A percentile compares a stretch with the other conserved stretches of the same genome.
Conservation (phyloP, 2,797 vertebrate species). For the Hylomyscus alleni region DNA sequence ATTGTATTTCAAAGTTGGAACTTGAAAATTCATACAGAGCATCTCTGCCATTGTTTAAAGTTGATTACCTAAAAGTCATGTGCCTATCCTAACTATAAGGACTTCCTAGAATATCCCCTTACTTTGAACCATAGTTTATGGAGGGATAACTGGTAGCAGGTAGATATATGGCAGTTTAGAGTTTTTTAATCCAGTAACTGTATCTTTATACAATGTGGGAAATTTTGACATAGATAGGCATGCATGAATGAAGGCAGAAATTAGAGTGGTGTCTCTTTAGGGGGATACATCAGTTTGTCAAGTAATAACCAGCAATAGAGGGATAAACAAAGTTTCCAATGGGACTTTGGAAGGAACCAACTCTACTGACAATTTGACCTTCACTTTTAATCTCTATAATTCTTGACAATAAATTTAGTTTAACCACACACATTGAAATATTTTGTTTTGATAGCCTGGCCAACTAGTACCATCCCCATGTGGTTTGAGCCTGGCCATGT, state of each 20-base stretch:
- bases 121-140: not conserved
- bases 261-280: rapidly evolving
- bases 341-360: not conserved
- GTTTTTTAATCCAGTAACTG: not conserved
- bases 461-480: not conserved
- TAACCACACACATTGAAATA: not conserved
- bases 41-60: not conserved
- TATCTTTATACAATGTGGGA: not conserved
- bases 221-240: not conserved
- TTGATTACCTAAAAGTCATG: not conserved
- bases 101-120: not conserved
- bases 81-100: no score
- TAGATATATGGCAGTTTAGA: rapidly evolving
- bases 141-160: not conserved
- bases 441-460: rapidly evolving
- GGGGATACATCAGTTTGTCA: not conserved
- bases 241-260: not conserved
- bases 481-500: rapidly evolving
- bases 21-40: not conserved
- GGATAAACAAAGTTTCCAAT: not conserved
- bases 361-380: not conserved
- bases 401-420: not conserved
- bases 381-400: not conserved
- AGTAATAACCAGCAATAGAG: not conserved
- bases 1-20: not conserved